phyloP scores from a whole-genome alignment of 1,140 invertebrate species.

The Drosophila jambulina region DNA sequence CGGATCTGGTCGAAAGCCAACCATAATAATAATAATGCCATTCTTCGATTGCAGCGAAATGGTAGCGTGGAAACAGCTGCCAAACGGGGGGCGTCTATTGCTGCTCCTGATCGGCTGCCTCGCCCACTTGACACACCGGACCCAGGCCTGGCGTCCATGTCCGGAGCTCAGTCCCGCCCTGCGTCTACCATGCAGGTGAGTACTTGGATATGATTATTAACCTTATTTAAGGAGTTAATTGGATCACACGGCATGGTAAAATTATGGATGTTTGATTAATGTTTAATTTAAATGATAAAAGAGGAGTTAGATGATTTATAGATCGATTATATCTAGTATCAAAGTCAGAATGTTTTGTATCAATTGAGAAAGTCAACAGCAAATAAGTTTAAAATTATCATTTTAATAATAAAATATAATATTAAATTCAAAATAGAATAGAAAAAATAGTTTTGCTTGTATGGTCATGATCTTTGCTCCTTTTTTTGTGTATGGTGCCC shows the following conservation, averaged over 20 bases:
- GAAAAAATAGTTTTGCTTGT: neutral
- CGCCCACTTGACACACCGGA: conserved; percentile 55
- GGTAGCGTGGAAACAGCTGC: conserved; percentile 61
- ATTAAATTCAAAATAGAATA: neutral
- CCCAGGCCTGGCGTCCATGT: conserved; percentile 82
- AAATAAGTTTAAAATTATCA: neutral
- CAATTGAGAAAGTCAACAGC: neutral
- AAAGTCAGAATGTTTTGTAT: too few relatives aligned
- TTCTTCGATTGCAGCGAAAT: conserved; percentile 65
- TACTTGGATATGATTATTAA: conserved; percentile 1
- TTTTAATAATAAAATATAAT: neutral
- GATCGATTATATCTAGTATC: neutral
- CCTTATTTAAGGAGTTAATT: neutral
- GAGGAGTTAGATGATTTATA: neutral
- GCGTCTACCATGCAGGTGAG: conserved; percentile 84
- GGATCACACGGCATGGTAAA: neutral
- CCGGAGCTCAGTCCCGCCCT: conserved; percentile 83
- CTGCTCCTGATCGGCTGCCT: conserved; percentile 55
- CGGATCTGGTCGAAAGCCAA: conserved; percentile 17
- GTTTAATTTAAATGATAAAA: neutral
- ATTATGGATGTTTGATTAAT: too few relatives aligned
- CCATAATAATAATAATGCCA: conserved; percentile 28
- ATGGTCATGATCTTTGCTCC: neutral
- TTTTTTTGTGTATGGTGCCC: neutral
- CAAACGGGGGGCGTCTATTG: conserved; percentile 43